These are phyloP conservation scores for Enteromius argenteus DNA, from an alignment of 2,797 vertebrate species.

Conservation along the genomic window DNA sequence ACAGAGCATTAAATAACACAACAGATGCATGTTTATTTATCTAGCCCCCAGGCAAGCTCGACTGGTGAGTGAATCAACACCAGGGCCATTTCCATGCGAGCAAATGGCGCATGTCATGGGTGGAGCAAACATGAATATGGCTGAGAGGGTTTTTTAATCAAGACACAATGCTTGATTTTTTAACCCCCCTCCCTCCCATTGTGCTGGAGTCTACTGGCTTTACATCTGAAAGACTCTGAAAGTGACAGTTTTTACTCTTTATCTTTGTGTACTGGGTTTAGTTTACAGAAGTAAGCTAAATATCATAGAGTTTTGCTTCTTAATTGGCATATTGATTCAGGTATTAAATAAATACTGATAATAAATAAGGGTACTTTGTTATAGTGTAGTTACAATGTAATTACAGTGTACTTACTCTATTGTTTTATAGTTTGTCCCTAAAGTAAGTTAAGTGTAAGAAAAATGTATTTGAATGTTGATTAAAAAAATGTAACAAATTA, in stretches of 20 bases:
- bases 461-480: not conserved
- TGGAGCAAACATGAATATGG: constrained; percentile 65
- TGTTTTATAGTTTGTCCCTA: not conserved
- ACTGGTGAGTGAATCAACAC: constrained; percentile 69
- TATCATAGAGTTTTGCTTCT: not conserved
- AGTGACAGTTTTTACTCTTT: constrained; percentile 23
- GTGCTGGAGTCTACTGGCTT: constrained; percentile 45
- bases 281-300: not conserved
- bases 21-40: constrained; percentile 75
- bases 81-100: constrained; percentile 68
- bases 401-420: not conserved
- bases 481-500: not conserved
- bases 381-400: not conserved
- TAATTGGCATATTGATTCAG: not conserved
- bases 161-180: constrained; percentile 59
- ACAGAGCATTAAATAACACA: constrained; percentile 69
- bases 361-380: not conserved
- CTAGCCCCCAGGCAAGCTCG: constrained; percentile 62
- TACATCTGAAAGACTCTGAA: constrained; percentile 48
- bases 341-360: not conserved
- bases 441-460: not conserved
- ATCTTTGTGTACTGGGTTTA: constrained; percentile 59
- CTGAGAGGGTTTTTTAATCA: constrained; percentile 72
- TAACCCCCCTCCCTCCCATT: not conserved
- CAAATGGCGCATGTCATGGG: constrained; percentile 74